These are phyloP conservation scores for Branchellion lobata DNA, from an alignment of 2,888 invertebrate species.

Conservation along the genomic window DNA sequence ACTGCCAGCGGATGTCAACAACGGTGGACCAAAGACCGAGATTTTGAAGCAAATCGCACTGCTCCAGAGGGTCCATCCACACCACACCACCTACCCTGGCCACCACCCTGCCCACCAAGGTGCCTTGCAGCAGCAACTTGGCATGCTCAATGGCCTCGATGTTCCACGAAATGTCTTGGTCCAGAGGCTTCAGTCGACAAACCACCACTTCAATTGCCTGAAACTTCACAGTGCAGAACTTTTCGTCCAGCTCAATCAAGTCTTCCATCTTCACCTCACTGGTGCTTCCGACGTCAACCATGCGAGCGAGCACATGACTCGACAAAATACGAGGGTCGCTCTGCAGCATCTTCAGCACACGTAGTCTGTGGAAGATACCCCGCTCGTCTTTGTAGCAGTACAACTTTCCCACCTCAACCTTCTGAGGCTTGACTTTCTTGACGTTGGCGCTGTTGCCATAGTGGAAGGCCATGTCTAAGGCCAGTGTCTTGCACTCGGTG, in stretches of 20 bases:
- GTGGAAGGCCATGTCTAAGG: constrained; percentile 14
- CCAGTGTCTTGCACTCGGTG: neutral
- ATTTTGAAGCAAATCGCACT: constrained; percentile 66
- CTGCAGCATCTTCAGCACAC: constrained; percentile 17
- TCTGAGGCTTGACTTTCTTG: neutral
- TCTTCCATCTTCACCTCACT: constrained; percentile 48
- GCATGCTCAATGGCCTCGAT: constrained; percentile 49
- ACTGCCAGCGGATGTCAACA: constrained; percentile 22
- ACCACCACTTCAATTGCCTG: constrained; percentile 67
- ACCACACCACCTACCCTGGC: constrained; percentile 68
- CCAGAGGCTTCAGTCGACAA: constrained; percentile 66
- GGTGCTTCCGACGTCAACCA: constrained; percentile 33
- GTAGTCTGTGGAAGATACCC: constrained; percentile 2
- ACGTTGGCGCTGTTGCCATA: neutral
- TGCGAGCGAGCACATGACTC: neutral
- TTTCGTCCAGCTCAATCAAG: constrained; percentile 61
- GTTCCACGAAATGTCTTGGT: constrained; percentile 67
- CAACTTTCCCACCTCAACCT: constrained; percentile 66
- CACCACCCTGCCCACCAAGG: constrained; percentile 30
- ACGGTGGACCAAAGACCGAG: constrained; percentile 65
- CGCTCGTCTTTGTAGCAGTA: constrained; percentile 66
- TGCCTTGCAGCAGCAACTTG: neutral
- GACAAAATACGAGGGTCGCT: neutral
- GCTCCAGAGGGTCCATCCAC: constrained; percentile 70
- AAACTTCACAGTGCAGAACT: neutral